Evolutionary conservation across 1,140 invertebrate species (phyloP), one percentile per base, ranked within the genome.

Genomic region (Hyphantria cunea): DNA sequence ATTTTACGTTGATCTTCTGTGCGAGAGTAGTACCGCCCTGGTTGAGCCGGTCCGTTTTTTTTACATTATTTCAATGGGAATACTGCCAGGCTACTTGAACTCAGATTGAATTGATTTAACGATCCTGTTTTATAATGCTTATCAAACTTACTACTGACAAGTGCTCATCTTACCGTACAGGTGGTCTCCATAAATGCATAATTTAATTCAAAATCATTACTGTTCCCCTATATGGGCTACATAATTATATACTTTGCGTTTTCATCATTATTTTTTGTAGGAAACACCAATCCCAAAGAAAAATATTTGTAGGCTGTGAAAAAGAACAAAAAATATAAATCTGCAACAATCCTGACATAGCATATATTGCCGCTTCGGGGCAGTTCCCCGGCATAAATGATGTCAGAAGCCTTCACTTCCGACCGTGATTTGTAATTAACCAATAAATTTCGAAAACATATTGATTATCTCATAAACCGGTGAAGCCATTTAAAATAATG

Each of bases 351-450:
- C 13, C 44, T 14, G 53, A 15, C 31, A 47, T 31, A 33, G 5
- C 44, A 47, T 13, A 25, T 58, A 25, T 58, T 44, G 33, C 37
- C 54, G 13, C 8, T 14, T 7, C 14, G 10, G 11, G 33, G 54
- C 12, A 47, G 12, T 33, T 33, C 44, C 48, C 44, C 10, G 44
- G 54, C 54, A 12, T 6, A 45, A 12, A 10, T 58, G 54, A 58
- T 44, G 54, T 58, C 44, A 58, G 32, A 32, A 31, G 42, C 53
- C 42, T n/a, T n/a, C n/a, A 31, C 17, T 42, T 55, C 31, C 54
- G 33, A 37, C 45, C 42, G 48, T 39, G 39, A 58, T 58, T 58
- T 58, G 54, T 70, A 73, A 71, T 63, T 65, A 66, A 42, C 66
- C 67, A 75, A 74, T 74, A 74, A 75, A n/a, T n/a, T n/a, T n/a